A percentile compares a stretch with the other conserved stretches of the same genome.
phyloP scores from a whole-genome alignment of 2,797 vertebrate species.

The Hafferia zeledoni region DNA sequence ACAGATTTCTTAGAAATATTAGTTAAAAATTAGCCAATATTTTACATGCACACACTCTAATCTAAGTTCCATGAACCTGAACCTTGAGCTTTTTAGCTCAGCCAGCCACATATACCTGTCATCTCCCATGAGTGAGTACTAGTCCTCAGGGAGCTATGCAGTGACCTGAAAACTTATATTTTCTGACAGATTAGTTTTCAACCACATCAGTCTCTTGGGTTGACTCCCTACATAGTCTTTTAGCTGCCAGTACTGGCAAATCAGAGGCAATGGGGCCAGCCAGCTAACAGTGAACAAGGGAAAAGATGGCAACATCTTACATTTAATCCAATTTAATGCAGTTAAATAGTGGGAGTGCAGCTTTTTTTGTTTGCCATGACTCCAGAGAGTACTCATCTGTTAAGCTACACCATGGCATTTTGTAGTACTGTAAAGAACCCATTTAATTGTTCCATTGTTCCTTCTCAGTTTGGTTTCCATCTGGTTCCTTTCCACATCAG shows the following conservation, averaged over 20 bases:
- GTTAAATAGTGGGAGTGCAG: background rate
- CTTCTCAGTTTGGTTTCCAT: background rate
- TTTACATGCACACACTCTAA: background rate
- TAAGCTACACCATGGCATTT: background rate
- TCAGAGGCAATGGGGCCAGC: background rate
- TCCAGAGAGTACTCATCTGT: background rate
- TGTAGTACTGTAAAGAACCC: background rate
- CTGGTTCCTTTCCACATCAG: background rate
- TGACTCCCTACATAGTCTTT: background rate
- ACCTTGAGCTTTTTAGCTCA: background rate
- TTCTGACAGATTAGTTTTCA: slow-evolving; percentile 10
- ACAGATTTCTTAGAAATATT: background rate
- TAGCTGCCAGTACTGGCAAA: background rate
- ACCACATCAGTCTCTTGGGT: background rate
- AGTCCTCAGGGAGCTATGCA: background rate
- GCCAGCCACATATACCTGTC: background rate
- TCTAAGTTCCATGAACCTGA: background rate
- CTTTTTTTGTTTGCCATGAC: background rate
- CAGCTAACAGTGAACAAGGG: background rate
- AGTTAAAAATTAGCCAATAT: background rate
- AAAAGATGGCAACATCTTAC: background rate
- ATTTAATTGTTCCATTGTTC: background rate
- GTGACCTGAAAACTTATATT: background rate
- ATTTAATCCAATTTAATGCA: background rate
- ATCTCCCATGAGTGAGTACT: background rate